Conservation (phyloP, 1,140 invertebrate species). For the Musca vetustissima region DNA sequence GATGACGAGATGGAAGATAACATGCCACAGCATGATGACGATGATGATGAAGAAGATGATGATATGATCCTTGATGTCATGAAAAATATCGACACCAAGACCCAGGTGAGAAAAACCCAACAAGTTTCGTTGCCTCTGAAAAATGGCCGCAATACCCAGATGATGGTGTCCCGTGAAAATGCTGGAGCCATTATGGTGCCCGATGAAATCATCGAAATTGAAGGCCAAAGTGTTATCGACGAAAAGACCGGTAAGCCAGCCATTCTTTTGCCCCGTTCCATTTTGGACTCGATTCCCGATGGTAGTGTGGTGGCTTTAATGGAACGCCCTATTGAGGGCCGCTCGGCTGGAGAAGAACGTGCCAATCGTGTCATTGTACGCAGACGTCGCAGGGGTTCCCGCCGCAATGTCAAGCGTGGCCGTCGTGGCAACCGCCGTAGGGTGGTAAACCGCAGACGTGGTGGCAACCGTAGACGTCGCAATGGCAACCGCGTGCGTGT, state of each 20-base stretch:
- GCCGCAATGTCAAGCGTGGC: slow-evolving; percentile 36
- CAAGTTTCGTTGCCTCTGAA: slow-evolving; percentile 27
- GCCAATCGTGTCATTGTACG: slow-evolving; percentile 50
- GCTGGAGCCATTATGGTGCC: slow-evolving; percentile 52
- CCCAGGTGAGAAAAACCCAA: slow-evolving; percentile 21
- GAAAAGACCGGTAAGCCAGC: slow-evolving; percentile 51
- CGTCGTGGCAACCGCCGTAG: slow-evolving; percentile 26
- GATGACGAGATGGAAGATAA: slow-evolving; percentile 12
- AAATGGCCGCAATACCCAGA: slow-evolving; percentile 41
- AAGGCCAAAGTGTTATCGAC: slow-evolving; percentile 49
- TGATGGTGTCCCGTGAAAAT: slow-evolving; percentile 48
- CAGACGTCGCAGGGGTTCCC: slow-evolving; percentile 39
- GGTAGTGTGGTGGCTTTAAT: slow-evolving; percentile 49
- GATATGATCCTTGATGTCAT: slow-evolving; percentile 27
- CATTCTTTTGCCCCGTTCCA: slow-evolving; percentile 45
- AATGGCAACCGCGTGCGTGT: slow-evolving; percentile 29
- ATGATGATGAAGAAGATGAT: slow-evolving; percentile 32
- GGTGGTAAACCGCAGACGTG: slow-evolving; percentile 25
- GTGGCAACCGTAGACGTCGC: slow-evolving; percentile 34
- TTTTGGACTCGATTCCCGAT: slow-evolving; percentile 49
- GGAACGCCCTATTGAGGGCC: slow-evolving; percentile 36
- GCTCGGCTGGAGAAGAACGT: slow-evolving; percentile 36
- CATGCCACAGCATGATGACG: slow-evolving; percentile 19
- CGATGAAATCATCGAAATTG: slow-evolving; percentile 51
- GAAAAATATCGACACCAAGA: slow-evolving; percentile 13